A percentile compares a stretch with the other conserved stretches of the same genome.
phyloP scores from a whole-genome alignment of 2,888 invertebrate species.

The Diarsia rubi region DNA sequence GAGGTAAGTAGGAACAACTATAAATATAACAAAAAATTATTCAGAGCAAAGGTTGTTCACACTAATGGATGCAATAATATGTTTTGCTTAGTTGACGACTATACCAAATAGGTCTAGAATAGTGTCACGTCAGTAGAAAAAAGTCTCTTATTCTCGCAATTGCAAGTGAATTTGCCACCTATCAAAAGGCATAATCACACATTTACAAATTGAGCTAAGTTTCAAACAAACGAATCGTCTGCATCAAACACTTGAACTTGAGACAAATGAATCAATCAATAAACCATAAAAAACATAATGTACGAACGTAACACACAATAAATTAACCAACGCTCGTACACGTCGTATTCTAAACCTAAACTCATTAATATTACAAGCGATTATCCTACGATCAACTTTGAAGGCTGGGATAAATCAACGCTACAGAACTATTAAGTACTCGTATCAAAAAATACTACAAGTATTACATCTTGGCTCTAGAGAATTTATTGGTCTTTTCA shows the following conservation, averaged over 20 bases:
- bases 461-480: conserved; percentile 44
- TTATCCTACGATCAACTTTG: conserved; percentile 43
- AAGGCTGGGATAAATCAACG: conserved; percentile 59
- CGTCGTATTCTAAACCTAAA: conserved; percentile 34
- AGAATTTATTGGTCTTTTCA: conserved; percentile 52
- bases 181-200: neutral
- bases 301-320: conserved; percentile 7
- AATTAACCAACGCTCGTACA: conserved; percentile 15
- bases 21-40: neutral
- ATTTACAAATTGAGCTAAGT: neutral
- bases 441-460: conserved; percentile 44
- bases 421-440: conserved; percentile 39
- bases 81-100: neutral
- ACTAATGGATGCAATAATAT: neutral
- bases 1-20: too few species aligned
- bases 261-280: conserved; percentile 17
- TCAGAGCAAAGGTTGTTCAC: neutral
- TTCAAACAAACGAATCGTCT: neutral
- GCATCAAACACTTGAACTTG: conserved; percentile 10
- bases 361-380: conserved; percentile 44
- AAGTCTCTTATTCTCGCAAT: too few species aligned
- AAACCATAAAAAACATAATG: conserved; percentile 10
- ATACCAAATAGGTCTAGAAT: neutral
- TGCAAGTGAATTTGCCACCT: neutral
- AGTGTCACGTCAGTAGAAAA: neutral